These are phyloP conservation scores for Salvator merianae DNA, from an alignment of 2,113 vertebrate species.

Conservation along the genomic window DNA sequence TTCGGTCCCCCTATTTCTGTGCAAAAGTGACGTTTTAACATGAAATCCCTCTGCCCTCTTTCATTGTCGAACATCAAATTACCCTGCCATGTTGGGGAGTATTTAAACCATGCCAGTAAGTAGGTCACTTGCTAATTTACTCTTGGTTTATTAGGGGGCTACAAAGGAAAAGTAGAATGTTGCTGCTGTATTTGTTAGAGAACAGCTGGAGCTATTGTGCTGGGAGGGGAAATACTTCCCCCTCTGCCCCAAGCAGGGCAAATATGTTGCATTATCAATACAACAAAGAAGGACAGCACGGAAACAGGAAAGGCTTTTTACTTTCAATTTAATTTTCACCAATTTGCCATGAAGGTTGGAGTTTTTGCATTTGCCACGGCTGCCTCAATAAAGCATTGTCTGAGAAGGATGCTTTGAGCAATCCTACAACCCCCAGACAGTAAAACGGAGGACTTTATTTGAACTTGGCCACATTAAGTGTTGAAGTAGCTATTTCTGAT, in stretches of 20 bases:
- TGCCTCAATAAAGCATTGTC: conserved; percentile 33
- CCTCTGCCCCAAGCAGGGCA: conserved; percentile 6
- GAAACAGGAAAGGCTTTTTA: conserved; percentile 29
- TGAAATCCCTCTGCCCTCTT: conserved; percentile 39
- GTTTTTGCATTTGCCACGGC: conserved; percentile 29
- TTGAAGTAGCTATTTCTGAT: conserved; percentile 25
- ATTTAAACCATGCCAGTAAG: conserved; percentile 65
- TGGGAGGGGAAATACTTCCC: not conserved
- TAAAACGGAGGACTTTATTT: conserved; percentile 28
- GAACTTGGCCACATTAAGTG: not conserved
- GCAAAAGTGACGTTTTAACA: conserved; percentile 20
- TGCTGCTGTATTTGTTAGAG: conserved; percentile 41
- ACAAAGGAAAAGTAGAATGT: conserved; percentile 48
- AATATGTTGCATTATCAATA: conserved; percentile 8
- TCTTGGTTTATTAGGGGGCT: conserved; percentile 54
- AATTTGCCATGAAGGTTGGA: conserved; percentile 8
- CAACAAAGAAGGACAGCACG: conserved; percentile 14
- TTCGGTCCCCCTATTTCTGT: conserved; percentile 27
- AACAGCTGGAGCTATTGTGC: conserved; percentile 44
- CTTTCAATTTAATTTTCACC: too few relatives aligned
- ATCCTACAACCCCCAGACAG: conserved; percentile 32
- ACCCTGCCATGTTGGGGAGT: conserved; percentile 60
- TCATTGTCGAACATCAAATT: conserved; percentile 61
- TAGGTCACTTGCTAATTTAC: conserved; percentile 67
- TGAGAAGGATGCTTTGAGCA: conserved; percentile 33